Percentiles rank a stretch among this genome's conserved stretches.
phyloP scores from a whole-genome alignment of 2,113 vertebrate species.

The Haliaeetus leucogaster region DNA sequence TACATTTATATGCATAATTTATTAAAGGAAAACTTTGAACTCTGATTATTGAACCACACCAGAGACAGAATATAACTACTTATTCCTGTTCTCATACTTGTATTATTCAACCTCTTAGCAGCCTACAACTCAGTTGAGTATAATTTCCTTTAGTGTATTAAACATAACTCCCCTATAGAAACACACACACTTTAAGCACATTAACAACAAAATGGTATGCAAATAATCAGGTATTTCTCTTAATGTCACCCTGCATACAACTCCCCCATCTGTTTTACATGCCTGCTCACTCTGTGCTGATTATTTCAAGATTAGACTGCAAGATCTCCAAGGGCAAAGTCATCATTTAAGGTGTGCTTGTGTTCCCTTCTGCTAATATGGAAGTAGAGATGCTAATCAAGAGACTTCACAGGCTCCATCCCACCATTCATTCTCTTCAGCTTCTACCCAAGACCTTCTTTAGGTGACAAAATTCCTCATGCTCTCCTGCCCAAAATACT shows the following conservation, averaged over 20 bases:
- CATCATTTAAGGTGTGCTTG: not conserved
- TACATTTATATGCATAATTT: slow-evolving; percentile 30
- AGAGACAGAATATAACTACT: not conserved
- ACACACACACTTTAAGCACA: not conserved
- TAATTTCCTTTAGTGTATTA: not conserved
- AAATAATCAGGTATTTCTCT: not conserved
- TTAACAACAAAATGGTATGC: not conserved
- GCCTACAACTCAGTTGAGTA: not conserved
- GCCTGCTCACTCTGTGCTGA: not conserved
- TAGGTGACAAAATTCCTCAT: not conserved
- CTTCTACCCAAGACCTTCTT: not conserved
- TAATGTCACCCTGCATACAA: not conserved
- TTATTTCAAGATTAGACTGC: not conserved
- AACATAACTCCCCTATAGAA: not conserved
- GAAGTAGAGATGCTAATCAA: not conserved
- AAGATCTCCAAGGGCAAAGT: not conserved
- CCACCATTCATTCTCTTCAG: not conserved
- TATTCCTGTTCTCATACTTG: not conserved
- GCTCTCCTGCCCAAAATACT: not conserved
- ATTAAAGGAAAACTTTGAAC: slow-evolving; percentile 40
- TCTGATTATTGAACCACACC: slow-evolving; percentile 1
- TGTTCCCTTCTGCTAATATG: not conserved
- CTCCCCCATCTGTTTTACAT: not conserved
- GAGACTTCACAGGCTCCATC: not conserved
- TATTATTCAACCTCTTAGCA: not conserved